phyloP scores from a whole-genome alignment of 2,888 invertebrate genomes.

The Acleris literana region DNA sequence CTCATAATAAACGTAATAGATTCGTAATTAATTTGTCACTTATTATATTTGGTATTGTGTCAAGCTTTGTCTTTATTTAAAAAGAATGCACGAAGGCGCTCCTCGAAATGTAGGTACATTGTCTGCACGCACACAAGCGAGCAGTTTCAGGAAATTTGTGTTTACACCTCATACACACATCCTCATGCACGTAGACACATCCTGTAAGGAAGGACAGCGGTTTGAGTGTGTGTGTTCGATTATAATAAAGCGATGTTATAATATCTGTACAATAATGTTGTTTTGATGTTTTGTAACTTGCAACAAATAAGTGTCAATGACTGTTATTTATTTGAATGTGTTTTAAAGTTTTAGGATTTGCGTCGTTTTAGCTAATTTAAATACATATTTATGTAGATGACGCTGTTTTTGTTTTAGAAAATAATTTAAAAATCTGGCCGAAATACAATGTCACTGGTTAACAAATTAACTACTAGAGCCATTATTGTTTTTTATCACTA shows the following conservation, averaged over 20 bases:
- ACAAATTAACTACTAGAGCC: no score
- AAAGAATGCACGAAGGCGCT: conserved; percentile 13
- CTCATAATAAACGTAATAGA: not conserved
- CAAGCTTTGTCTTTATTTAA: not conserved
- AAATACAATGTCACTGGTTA: no score
- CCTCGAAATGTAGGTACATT: conserved; percentile 20
- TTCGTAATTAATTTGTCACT: not conserved
- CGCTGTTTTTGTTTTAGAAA: no score
- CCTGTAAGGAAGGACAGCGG: conserved; percentile 40
- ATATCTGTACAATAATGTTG: conserved; percentile 39
- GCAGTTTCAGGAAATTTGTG: conserved; percentile 41
- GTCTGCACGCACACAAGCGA: conserved; percentile 35
- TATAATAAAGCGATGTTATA: conserved; percentile 40
- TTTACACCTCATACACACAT: conserved; percentile 26
- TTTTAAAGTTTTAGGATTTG: not conserved
- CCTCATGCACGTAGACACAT: conserved; percentile 31
- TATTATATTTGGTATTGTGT: not conserved
- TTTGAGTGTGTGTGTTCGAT: conserved; percentile 45
- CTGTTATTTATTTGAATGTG: conserved; percentile 19
- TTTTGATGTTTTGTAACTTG: conserved; percentile 54
- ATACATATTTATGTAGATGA: no score
- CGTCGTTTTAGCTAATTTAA: not conserved
- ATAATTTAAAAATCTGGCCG: no score
- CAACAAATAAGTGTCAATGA: conserved; percentile 18
- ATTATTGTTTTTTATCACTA: no score